These are phyloP conservation scores for Clostera curtula DNA, from an alignment of 2,888 invertebrate genomes.

Conservation along the genomic window DNA sequence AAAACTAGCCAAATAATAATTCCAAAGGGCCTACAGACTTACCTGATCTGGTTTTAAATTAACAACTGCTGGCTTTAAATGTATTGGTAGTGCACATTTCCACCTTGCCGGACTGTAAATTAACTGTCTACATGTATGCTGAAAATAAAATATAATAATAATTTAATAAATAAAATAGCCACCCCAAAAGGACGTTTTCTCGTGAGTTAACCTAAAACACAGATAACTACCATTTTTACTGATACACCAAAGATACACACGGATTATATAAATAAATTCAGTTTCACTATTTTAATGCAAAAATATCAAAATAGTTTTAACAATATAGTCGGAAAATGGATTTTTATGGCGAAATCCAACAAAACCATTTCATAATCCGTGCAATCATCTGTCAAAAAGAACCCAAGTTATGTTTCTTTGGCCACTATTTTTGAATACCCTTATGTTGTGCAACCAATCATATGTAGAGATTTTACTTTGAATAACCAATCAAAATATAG, in stretches of 20 bases:
- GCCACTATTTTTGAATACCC: background rate
- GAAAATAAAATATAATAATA: slow-evolving; percentile 30
- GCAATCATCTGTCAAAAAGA: slow-evolving; percentile 42
- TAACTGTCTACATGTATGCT: slow-evolving; percentile 67
- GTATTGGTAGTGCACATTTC: slow-evolving; percentile 55
- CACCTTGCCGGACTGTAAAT: slow-evolving; percentile 60
- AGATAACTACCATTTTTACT: slow-evolving; percentile 37
- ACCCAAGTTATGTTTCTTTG: slow-evolving; percentile 1
- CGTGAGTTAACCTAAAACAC: slow-evolving; percentile 16
- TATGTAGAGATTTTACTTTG: background rate
- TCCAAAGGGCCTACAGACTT: too few relatives aligned
- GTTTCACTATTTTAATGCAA: slow-evolving; percentile 18
- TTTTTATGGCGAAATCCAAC: slow-evolving; percentile 37
- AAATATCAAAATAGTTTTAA: slow-evolving; percentile 26
- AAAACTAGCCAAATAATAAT: too few relatives aligned
- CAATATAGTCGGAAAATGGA: slow-evolving; percentile 29
- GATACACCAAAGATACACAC: slow-evolving; percentile 20
- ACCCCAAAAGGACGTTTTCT: slow-evolving; percentile 52
- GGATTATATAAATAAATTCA: slow-evolving; percentile 14
- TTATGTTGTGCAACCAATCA: too few relatives aligned
- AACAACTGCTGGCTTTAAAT: slow-evolving; percentile 46
- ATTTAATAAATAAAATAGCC: slow-evolving; percentile 30
- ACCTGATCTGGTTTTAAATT: slow-evolving; percentile 54
- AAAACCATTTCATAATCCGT: slow-evolving; percentile 46
- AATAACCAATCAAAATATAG: too few relatives aligned